Conservation (phyloP, 2,888 invertebrate genomes). For the Xestia sexstrigata region DNA sequence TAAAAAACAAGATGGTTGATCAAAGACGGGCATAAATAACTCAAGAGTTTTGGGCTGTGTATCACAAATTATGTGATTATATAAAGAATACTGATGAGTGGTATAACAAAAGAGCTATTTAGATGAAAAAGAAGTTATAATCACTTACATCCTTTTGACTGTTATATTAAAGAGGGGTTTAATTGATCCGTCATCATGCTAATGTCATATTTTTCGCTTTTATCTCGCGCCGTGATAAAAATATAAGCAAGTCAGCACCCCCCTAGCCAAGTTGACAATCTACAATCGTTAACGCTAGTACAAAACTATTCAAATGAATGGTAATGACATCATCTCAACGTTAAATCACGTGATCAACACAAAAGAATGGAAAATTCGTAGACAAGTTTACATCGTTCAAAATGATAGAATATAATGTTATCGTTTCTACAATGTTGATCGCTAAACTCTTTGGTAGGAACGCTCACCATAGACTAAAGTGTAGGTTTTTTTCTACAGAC, state of each 20-base stretch:
- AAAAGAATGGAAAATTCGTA: no score
- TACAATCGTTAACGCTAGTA: no score
- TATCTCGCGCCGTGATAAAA: neutral
- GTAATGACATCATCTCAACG: no score
- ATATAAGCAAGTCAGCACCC: neutral
- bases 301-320: no score
- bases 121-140: constrained; percentile 49
- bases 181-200: constrained; percentile 14
- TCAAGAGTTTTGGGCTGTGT: constrained; percentile 6
- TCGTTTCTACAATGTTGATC: no score
- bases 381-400: no score
- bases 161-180: constrained; percentile 24
- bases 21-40: constrained; percentile 55
- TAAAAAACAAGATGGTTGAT: constrained; percentile 47
- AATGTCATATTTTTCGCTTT: neutral
- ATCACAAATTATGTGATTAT: constrained; percentile 46
- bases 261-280: no score
- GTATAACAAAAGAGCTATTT: constrained; percentile 45
- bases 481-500: no score
- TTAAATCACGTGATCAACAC: no score
- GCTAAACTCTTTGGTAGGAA: no score
- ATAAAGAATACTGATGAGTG: constrained; percentile 35
- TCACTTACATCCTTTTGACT: constrained; percentile 23
- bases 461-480: no score
- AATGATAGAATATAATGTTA: no score